phyloP scores from a whole-genome alignment of 2,888 invertebrate genomes.

The Aplocera efformata region DNA sequence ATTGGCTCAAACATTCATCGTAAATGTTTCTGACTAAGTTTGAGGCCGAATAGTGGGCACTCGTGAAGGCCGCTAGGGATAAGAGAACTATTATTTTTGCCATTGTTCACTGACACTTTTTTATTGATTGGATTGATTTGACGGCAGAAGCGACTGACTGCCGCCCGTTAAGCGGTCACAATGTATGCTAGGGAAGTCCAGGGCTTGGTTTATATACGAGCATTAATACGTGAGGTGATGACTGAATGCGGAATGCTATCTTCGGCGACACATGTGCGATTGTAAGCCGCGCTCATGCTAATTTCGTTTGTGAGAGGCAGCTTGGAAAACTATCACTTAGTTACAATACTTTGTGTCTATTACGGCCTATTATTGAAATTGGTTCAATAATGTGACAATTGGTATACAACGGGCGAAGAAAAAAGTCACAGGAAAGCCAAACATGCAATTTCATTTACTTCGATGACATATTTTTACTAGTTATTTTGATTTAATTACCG shows the following conservation, averaged over 20 bases:
- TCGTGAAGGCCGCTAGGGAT: slow-evolving; percentile 55
- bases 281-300: slow-evolving; percentile 57
- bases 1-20: slow-evolving; percentile 83
- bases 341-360: slow-evolving; percentile 30
- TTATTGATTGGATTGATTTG: slow-evolving; percentile 34
- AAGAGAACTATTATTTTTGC: slow-evolving; percentile 67
- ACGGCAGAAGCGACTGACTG: slow-evolving; percentile 70
- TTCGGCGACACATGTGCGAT: slow-evolving; percentile 47
- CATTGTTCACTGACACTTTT: slow-evolving; percentile 59
- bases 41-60: slow-evolving; percentile 79
- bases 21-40: slow-evolving; percentile 84
- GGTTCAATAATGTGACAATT: slow-evolving; percentile 4
- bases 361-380: slow-evolving; percentile 15
- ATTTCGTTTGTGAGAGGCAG: slow-evolving; percentile 52
- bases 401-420: too few relatives aligned
- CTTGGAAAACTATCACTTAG: slow-evolving; percentile 64
- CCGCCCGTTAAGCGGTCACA: slow-evolving; percentile 65
- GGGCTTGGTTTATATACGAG: slow-evolving; percentile 79
- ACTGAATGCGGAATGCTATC: slow-evolving; percentile 60
- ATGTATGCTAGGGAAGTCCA: slow-evolving; percentile 72
- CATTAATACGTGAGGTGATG: slow-evolving; percentile 78
- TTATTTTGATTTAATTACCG: too few relatives aligned
- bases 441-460: too few relatives aligned
- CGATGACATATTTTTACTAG: too few relatives aligned
- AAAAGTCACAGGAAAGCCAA: too few relatives aligned